A percentile compares a stretch with the other conserved stretches of the same genome.
Conservation (phyloP, 1,140 invertebrate genomes). For the Caerostris darwini region DNA sequence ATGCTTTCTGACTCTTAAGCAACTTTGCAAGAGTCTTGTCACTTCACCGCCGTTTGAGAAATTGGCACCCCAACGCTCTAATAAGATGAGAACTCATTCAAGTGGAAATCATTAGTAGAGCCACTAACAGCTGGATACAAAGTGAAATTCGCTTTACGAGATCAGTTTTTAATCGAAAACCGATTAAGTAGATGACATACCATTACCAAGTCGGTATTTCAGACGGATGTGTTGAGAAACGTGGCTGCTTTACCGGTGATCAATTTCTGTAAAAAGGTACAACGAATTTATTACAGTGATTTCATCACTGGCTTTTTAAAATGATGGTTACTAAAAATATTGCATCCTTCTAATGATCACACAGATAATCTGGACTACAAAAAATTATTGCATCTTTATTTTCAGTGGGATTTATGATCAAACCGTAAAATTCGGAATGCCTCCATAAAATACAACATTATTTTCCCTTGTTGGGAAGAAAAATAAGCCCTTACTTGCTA, state of each 20-base stretch:
- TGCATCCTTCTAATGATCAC: neutral
- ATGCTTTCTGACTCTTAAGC: too few species aligned
- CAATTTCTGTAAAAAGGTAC: neutral
- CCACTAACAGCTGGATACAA: constrained; percentile 1
- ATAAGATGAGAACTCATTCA: neutral
- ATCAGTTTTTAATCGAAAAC: neutral
- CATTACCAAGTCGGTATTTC: neutral
- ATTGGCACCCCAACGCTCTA: constrained; percentile 39
- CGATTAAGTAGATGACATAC: neutral
- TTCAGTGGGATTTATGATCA: neutral
- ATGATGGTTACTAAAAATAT: neutral
- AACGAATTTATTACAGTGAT: neutral
- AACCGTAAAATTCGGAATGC: neutral
- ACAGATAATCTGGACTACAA: too few species aligned
- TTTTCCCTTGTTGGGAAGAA: neutral
- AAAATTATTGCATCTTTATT: neutral
- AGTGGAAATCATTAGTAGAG: neutral
- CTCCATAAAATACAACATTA: neutral
- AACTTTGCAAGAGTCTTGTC: neutral
- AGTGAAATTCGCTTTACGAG: neutral
- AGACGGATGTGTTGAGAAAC: too few species aligned
- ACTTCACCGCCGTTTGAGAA: constrained; percentile 33
- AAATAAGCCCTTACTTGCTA: neutral
- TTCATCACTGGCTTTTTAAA: neutral
- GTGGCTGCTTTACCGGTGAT: too few species aligned